A percentile compares a stretch with the other conserved stretches of the same genome.
Conservation (phyloP, 2,888 invertebrate species). For the Xestia ashworthii region DNA sequence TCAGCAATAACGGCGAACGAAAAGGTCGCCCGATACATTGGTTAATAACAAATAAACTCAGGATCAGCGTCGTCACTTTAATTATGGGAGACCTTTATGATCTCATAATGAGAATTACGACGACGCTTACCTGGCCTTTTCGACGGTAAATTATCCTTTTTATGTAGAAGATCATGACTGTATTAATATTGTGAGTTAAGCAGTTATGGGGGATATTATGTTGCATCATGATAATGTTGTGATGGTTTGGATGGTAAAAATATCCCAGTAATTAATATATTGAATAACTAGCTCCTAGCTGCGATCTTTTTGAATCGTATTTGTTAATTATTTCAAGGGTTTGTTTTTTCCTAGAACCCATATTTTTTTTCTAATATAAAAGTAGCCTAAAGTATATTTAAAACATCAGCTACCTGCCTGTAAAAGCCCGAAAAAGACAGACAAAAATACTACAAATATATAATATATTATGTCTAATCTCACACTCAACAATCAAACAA, state of each 20-base stretch:
- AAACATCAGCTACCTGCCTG: too few relatives aligned
- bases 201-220: conserved; percentile 32
- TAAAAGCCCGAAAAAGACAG: too few relatives aligned
- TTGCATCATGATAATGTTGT: not conserved
- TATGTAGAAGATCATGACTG: conserved; percentile 64
- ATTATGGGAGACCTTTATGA: conserved; percentile 71
- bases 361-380: too few relatives aligned
- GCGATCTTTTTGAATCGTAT: too few relatives aligned
- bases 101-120: conserved; percentile 73
- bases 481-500: too few relatives aligned
- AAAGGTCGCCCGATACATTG: conserved; percentile 52
- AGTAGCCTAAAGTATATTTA: too few relatives aligned
- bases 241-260: not conserved
- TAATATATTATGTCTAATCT: too few relatives aligned
- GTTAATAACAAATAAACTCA: conserved; percentile 58
- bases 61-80: conserved; percentile 47
- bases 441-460: too few relatives aligned
- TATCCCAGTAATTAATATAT: not conserved
- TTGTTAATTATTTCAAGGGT: too few relatives aligned
- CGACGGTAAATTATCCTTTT: conserved; percentile 68
- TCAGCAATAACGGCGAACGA: conserved; percentile 24
- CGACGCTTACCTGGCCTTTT: conserved; percentile 60
- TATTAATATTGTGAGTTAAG: conserved; percentile 48
- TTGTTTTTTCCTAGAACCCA: too few relatives aligned
- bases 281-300: too few relatives aligned